Percentiles rank a stretch among this genome's conserved stretches.
phyloP scores from a whole-genome alignment of 2,113 vertebrate species.

The Athene noctua region DNA sequence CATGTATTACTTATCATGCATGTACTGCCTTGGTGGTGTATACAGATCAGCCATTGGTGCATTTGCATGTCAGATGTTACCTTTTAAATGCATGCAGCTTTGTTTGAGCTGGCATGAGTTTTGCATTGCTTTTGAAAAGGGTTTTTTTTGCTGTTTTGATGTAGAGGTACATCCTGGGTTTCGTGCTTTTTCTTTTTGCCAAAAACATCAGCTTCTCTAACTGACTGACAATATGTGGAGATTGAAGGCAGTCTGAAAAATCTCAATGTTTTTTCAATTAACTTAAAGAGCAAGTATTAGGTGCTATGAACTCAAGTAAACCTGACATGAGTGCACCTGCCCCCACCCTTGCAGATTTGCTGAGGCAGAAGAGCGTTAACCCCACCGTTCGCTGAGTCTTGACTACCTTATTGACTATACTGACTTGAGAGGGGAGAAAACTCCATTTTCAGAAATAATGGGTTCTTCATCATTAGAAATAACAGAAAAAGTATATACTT shows the following conservation, averaged over 20 bases:
- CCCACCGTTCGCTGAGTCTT: background rate
- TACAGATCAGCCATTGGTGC: background rate
- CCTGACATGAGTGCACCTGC: background rate
- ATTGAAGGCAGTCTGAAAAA: background rate
- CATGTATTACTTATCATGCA: background rate
- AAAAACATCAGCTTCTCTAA: background rate
- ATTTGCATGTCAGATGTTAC: background rate
- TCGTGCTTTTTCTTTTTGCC: background rate
- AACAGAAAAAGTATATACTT: background rate
- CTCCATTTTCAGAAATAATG: background rate
- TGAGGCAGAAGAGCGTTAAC: background rate
- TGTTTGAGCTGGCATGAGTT: background rate
- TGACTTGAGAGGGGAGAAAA: background rate
- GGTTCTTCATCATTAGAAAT: background rate
- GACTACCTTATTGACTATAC: background rate
- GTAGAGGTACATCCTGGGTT: background rate
- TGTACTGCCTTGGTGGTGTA: background rate
- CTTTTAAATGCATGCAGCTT: background rate
- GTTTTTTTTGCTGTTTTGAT: background rate
- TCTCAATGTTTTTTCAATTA: background rate
- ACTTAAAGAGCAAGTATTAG: background rate
- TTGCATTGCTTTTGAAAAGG: background rate
- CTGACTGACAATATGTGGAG: background rate
- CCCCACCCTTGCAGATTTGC: background rate
- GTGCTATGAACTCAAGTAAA: background rate